Base-by-base conservation (phyloP, 2,113 vertebrate genomes). In the Catharus bicknelli region DNA sequence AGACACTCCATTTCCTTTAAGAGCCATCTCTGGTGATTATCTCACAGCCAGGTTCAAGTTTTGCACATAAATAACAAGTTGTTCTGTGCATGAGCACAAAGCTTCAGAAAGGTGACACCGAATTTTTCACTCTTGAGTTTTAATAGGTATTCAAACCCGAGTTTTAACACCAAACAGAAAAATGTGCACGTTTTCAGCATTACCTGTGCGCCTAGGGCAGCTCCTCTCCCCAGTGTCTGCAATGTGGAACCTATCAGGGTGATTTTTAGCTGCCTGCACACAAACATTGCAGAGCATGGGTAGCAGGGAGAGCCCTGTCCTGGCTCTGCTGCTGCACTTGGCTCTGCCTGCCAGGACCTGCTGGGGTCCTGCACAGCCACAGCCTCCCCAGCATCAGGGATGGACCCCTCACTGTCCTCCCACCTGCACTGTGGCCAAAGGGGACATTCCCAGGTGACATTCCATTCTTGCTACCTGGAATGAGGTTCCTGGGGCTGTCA, bases 201-300 rank as follows among this genome's bases (percentile, higher is more conserved):
- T 34, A 72, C 87, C 54, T 14, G 0, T 1, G 19, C 54, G 74
- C 72, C 62, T 13, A 3, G 0, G 0, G 74, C 87, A 91, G 87
- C 7, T 91, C 58, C 58, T 22, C 78, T 61, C 90, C 6, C 0
- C 85, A 95, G 82, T 7, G 62, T 30, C 74, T 64, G 58, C 91
- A 94, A 85, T 91, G 78, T 95, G 94, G 94, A 95, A 94, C 83
- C 83, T 42, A 79, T 93, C 93, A 93, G 87, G 62, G 53, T 57
- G 66, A 91, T 66, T 85, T 85, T 68, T 25, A 91, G 90, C 82
- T 79, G 93, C 81, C 87, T 83, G 9, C 94, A 90, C 81, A 93
- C 90, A 34, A 89, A 90, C 90, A 94, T 93, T 91, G 90, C 27
- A 13, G 84, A 73, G 90, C 70, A 23, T 30, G 86, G 75, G 42